phyloP scores from a whole-genome alignment of 2,113 vertebrate genomes.

The Alectura lathami region DNA sequence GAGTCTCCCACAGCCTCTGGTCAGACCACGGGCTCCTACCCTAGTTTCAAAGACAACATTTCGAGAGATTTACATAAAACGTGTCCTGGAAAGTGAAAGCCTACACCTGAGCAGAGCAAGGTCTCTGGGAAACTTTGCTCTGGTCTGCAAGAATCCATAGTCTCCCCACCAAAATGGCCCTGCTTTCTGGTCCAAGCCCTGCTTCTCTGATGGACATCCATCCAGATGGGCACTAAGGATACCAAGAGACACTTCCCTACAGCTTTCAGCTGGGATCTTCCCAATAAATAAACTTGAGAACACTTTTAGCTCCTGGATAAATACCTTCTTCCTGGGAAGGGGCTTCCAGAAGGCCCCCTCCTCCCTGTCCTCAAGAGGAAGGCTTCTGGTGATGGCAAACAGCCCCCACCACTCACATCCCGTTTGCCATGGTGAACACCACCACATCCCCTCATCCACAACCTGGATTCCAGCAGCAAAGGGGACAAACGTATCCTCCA shows the following conservation, averaged over 20 bases:
- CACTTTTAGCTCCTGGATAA: background rate
- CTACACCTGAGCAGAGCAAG: background rate
- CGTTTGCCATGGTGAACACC: background rate
- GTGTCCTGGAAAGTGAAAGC: background rate
- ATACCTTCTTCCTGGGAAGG: background rate
- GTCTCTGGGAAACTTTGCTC: background rate
- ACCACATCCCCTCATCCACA: background rate
- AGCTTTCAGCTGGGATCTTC: background rate
- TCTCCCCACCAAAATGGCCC: background rate
- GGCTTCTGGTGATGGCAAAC: background rate
- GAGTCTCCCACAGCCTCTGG: background rate
- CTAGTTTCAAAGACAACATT: background rate
- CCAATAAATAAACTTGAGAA: background rate
- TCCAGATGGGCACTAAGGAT: background rate
- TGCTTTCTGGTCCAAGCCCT: background rate
- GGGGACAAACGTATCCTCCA: accelerated
- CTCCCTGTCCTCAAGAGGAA: background rate
- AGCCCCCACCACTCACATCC: background rate
- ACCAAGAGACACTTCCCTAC: background rate
- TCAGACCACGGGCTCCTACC: background rate
- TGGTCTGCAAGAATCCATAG: background rate
- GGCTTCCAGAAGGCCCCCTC: background rate
- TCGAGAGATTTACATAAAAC: background rate
- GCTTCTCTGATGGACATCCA: background rate
- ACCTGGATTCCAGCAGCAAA: background rate